Conservation (phyloP, 2,113 vertebrate genomes). For the Nibea coibor region DNA sequence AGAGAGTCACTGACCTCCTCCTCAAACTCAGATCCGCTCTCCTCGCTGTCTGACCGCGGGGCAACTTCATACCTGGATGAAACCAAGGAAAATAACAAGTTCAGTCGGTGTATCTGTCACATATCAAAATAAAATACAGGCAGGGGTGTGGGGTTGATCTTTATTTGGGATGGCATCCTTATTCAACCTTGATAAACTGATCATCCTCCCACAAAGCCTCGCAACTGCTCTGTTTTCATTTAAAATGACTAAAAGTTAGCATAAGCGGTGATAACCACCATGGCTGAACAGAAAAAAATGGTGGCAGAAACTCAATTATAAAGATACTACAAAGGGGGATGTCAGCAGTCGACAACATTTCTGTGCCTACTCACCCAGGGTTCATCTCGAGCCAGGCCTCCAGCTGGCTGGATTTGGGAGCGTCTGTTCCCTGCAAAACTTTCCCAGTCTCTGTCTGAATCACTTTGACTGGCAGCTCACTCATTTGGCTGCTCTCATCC, state of each 20-base stretch:
- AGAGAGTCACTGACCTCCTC: constrained; percentile 88
- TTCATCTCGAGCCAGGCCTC: constrained; percentile 99
- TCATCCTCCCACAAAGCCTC: background rate
- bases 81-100: background rate
- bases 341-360: background rate
- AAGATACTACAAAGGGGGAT: background rate
- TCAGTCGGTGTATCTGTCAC: background rate
- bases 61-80: constrained; percentile 94
- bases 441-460: constrained; percentile 98
- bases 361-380: constrained; percentile 87
- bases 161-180: background rate
- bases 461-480: constrained; percentile 97
- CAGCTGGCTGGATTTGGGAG: constrained; percentile 97
- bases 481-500: constrained; percentile 99
- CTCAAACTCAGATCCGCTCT: constrained; percentile 96
- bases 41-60: constrained; percentile 97
- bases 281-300: no score
- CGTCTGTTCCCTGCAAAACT: constrained; percentile 95
- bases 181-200: background rate
- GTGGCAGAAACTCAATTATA: background rate
- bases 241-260: no score
- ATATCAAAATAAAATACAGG: background rate
- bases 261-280: no score
- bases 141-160: background rate
- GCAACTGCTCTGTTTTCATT: background rate